Percentiles rank a stretch among this genome's conserved stretches.
Evolutionary conservation across 2,113 vertebrate species (phyloP).

Genomic region (Indicator indicator): DNA sequence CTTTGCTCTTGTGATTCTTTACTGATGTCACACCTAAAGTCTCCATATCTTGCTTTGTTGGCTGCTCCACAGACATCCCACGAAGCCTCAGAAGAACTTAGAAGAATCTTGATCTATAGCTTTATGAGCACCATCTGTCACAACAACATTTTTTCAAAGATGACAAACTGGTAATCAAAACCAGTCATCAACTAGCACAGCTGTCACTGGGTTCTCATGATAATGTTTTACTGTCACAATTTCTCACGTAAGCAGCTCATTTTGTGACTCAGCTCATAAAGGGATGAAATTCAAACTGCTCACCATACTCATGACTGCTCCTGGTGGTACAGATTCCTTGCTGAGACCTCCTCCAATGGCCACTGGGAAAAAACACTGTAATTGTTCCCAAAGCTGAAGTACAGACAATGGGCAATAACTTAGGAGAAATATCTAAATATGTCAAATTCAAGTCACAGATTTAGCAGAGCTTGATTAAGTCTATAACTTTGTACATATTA

Average conservation of each 20-base stretch:
- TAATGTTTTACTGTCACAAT: not conserved
- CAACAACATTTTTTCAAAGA: not conserved
- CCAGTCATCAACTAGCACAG: not conserved
- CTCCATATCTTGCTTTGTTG: not conserved
- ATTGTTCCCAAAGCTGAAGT: not conserved
- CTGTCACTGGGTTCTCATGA: not conserved
- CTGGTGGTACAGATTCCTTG: not conserved
- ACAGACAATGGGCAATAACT: not conserved
- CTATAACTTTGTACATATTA: not conserved
- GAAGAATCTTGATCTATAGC: not conserved
- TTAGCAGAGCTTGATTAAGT: not conserved
- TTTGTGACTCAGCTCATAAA: not conserved
- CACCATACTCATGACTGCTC: not conserved
- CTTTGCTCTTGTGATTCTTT: not conserved
- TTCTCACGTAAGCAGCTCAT: not conserved
- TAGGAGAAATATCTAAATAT: not conserved
- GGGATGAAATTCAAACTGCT: not conserved
- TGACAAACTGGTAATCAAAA: not conserved
- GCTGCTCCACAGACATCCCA: not conserved
- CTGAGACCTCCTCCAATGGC: accelerated
- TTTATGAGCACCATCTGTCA: not conserved
- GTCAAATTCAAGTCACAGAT: not conserved
- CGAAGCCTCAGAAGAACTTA: not conserved
- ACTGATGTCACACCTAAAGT: not conserved
- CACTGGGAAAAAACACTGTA: not conserved